These are phyloP conservation scores for Terrapene triunguis DNA, from an alignment of 2,113 vertebrate species.

Conservation along the genomic window DNA sequence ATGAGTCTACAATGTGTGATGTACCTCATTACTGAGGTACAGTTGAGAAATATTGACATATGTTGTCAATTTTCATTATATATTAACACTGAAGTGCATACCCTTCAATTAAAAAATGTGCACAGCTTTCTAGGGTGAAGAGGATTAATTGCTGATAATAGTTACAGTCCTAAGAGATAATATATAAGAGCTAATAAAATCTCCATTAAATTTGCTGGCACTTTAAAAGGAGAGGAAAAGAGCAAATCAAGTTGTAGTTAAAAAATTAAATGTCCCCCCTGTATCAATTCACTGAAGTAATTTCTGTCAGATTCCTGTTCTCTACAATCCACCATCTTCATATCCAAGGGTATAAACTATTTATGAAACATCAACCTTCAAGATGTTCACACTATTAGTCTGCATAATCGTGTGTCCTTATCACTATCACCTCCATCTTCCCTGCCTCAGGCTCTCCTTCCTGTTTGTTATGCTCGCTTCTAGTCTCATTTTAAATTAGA, in stretches of 20 bases:
- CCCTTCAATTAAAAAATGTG: slow-evolving; percentile 38
- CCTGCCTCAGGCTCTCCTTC: background rate
- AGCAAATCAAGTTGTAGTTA: slow-evolving; percentile 45
- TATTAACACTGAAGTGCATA: slow-evolving; percentile 16
- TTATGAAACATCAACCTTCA: background rate
- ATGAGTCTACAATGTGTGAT: background rate
- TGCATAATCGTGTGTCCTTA: background rate
- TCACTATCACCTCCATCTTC: background rate
- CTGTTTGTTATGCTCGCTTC: background rate
- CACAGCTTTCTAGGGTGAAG: slow-evolving; percentile 45
- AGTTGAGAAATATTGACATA: slow-evolving; percentile 20
- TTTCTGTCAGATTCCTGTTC: slow-evolving; percentile 28
- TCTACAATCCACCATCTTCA: background rate
- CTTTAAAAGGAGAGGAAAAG: slow-evolving; percentile 49
- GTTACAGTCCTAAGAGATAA: slow-evolving; percentile 63
- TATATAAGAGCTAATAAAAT: slow-evolving; percentile 66
- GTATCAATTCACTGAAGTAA: slow-evolving; percentile 48
- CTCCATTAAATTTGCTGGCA: slow-evolving; percentile 44
- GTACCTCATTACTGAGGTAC: background rate
- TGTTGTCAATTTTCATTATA: slow-evolving; percentile 30
- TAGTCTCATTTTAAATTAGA: background rate
- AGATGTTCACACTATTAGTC: background rate
- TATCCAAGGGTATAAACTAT: background rate
- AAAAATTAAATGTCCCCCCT: slow-evolving; percentile 41
- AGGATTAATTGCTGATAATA: slow-evolving; percentile 69